These are phyloP conservation scores for Itoplectis maculator DNA, from an alignment of 2,888 invertebrate species.

Conservation along the genomic window DNA sequence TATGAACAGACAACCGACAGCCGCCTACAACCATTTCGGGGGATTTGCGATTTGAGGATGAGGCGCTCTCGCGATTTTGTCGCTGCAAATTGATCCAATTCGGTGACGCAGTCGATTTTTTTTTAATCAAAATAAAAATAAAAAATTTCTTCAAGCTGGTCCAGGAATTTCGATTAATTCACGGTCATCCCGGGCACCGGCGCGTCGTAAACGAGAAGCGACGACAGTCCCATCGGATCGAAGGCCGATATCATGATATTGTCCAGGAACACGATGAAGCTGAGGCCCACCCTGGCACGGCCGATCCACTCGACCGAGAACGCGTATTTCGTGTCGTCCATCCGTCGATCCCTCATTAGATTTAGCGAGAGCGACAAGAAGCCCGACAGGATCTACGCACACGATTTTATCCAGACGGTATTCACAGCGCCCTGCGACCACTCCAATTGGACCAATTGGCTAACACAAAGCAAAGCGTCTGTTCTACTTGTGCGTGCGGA, in stretches of 20 bases:
- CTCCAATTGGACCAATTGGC: constrained; percentile 71
- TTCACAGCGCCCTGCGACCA: constrained; percentile 46
- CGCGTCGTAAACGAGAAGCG: constrained; percentile 82
- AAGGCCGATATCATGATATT: constrained; percentile 92
- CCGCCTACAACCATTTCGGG: constrained; percentile 88
- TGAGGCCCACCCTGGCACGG: constrained; percentile 89
- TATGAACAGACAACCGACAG: constrained; percentile 93
- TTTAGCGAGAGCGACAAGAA: constrained; percentile 90
- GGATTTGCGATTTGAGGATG: constrained; percentile 16
- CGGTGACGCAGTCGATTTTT: constrained; percentile 59
- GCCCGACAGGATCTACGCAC: constrained; percentile 90
- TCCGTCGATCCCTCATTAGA: constrained; percentile 91
- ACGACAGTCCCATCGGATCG: constrained; percentile 88
- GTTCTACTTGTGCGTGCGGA: constrained; percentile 38
- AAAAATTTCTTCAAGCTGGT: constrained; percentile 5
- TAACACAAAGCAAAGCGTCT: constrained; percentile 4
- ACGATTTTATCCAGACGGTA: constrained; percentile 30
- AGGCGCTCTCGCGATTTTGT: background rate
- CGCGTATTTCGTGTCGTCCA: constrained; percentile 90
- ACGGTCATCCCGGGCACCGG: constrained; percentile 41
- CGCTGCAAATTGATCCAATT: constrained; percentile 71
- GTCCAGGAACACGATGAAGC: constrained; percentile 90
- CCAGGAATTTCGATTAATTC: constrained; percentile 29
- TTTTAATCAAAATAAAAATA: background rate
- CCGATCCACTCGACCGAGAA: constrained; percentile 90